Percentiles rank a stretch among this genome's conserved stretches.
Evolutionary conservation across 1,140 invertebrate species (phyloP).

Genomic region (Atopsyche davidsoni): DNA sequence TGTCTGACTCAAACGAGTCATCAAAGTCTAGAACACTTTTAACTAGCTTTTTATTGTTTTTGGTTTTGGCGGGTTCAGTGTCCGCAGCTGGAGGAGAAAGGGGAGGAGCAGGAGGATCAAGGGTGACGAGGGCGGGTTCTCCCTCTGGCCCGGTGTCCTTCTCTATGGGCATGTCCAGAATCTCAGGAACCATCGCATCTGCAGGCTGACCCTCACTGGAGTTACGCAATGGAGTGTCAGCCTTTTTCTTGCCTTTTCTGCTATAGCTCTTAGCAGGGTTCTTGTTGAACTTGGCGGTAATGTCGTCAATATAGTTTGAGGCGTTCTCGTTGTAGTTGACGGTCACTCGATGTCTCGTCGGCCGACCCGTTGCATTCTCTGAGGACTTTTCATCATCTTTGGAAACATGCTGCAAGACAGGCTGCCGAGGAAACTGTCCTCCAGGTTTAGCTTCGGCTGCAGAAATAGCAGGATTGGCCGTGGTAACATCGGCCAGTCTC

Average conservation of each 20-base stretch:
- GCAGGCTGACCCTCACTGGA: slow-evolving; percentile 3
- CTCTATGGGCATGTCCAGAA: slow-evolving; percentile 30
- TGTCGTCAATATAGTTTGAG: slow-evolving; percentile 26
- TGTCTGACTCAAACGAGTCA: slow-evolving; percentile 10
- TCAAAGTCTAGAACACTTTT: slow-evolving; percentile 11
- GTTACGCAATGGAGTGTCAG: background rate
- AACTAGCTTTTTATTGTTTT: slow-evolving; percentile 18
- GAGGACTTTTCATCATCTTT: slow-evolving; percentile 35
- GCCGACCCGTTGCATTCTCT: slow-evolving; percentile 38
- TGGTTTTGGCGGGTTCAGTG: slow-evolving; percentile 16
- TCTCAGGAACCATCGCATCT: slow-evolving; percentile 28
- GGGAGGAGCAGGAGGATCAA: slow-evolving; percentile 2
- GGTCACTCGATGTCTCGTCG: slow-evolving; percentile 45
- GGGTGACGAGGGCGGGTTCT: slow-evolving; percentile 15
- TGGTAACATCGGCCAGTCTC: slow-evolving; percentile 39
- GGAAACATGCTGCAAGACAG: background rate
- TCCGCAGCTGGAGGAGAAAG: slow-evolving; percentile 1
- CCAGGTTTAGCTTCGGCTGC: slow-evolving; percentile 20
- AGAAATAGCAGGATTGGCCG: slow-evolving; percentile 33
- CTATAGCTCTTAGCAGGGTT: slow-evolving; percentile 27
- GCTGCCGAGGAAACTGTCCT: background rate
- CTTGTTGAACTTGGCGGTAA: slow-evolving; percentile 25
- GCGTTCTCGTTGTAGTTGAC: slow-evolving; percentile 49
- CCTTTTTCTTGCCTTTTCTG: slow-evolving; percentile 25
- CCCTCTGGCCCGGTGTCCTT: slow-evolving; percentile 31